These are phyloP conservation scores for Phrynocephalus vlangalii DNA, from an alignment of 2,797 vertebrate genomes.

Conservation along the genomic window DNA sequence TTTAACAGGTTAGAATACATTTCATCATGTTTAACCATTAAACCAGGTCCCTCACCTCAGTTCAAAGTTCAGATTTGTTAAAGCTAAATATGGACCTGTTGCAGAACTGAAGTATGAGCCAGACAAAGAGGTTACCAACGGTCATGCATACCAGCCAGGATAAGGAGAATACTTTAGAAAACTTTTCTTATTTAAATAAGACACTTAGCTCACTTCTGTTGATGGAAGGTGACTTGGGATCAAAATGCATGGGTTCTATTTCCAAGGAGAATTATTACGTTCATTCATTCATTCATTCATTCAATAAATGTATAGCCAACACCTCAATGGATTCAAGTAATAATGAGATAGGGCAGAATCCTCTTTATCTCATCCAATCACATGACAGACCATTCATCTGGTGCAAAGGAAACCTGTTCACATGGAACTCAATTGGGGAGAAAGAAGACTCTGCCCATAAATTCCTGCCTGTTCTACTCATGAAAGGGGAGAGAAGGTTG, in stretches of 20 bases:
- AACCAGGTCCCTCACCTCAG: not conserved
- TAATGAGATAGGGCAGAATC: not conserved
- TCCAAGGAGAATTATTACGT: not conserved
- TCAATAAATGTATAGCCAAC: not conserved
- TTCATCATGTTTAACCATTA: not conserved
- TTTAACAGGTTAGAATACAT: not conserved
- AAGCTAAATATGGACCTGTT: not conserved
- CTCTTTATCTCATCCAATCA: too few species aligned
- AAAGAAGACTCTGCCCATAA: too few species aligned
- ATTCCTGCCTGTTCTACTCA: not conserved
- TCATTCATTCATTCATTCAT: not conserved
- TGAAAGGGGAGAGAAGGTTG: not conserved
- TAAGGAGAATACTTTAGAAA: not conserved
- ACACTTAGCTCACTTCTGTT: not conserved
- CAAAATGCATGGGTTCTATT: not conserved
- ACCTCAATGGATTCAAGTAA: not conserved
- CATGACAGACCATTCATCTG: too few species aligned
- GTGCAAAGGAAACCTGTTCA: too few species aligned
- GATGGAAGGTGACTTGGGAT: not conserved
- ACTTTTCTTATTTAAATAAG: not conserved
- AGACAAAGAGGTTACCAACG: not conserved
- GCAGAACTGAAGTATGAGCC: not conserved
- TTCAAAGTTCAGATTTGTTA: conserved; percentile 8
- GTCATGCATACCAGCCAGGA: not conserved
- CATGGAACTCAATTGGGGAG: too few species aligned